These are phyloP conservation scores for Osmerus eperlanus DNA, from an alignment of 2,113 vertebrate species.

Conservation along the genomic window DNA sequence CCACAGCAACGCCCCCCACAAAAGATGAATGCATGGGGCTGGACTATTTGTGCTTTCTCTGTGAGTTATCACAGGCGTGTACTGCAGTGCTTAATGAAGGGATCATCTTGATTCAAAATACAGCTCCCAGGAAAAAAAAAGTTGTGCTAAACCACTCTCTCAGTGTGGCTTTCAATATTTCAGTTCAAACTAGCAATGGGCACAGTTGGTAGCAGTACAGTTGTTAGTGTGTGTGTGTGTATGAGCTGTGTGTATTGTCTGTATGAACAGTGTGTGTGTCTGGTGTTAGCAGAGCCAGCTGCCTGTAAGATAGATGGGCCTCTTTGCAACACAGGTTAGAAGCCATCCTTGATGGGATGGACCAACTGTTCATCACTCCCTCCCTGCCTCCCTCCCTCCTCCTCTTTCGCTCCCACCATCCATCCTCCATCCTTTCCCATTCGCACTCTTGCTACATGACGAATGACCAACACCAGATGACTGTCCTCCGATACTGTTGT, in stretches of 20 bases:
- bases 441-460: constrained; percentile 47
- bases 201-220: neutral
- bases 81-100: too few relatives aligned
- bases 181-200: neutral
- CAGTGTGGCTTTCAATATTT: neutral
- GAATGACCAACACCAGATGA: constrained; percentile 55
- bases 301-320: constrained; percentile 61
- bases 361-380: constrained; percentile 43
- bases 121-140: neutral
- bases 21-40: neutral
- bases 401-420: constrained; percentile 27
- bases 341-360: constrained; percentile 69
- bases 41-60: too few relatives aligned
- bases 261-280: constrained; percentile 42
- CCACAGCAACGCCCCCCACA: neutral
- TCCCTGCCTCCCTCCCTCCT: neutral
- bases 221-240: constrained; percentile 1
- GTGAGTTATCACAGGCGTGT: too few relatives aligned
- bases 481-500: constrained; percentile 35
- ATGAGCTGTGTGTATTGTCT: constrained; percentile 18
- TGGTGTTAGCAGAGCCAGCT: constrained; percentile 41
- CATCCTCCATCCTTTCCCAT: constrained; percentile 7
- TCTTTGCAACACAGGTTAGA: constrained; percentile 70
- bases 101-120: too few relatives aligned
- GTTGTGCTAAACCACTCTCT: neutral